phyloP scores from a whole-genome alignment of 1,140 invertebrate genomes.

The Odontomachus brunneus region DNA sequence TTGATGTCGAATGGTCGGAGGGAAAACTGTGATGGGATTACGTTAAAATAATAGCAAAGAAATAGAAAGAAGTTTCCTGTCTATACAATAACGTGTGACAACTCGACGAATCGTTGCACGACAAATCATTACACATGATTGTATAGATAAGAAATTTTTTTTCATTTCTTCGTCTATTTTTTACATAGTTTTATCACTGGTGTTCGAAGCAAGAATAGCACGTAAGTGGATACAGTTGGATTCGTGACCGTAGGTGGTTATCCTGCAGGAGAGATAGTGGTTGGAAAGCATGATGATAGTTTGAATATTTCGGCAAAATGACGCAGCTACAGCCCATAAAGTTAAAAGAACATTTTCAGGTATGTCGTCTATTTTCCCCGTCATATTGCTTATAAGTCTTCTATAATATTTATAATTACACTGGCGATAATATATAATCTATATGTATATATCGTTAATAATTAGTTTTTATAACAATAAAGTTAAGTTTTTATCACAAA shows the following conservation, averaged over 20 bases:
- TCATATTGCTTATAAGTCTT: background rate
- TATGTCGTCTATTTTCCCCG: conserved; percentile 85
- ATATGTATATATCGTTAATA: background rate
- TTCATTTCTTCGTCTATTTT: too few relatives aligned
- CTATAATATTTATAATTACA: background rate
- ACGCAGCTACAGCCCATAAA: conserved; percentile 96
- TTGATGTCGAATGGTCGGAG: conserved; percentile 64
- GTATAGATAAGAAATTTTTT: too few relatives aligned
- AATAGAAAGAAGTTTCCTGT: too few relatives aligned
- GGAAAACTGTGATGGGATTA: too few relatives aligned
- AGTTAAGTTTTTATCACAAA: background rate
- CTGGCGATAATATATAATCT: background rate
- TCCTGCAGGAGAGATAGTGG: conserved; percentile 50
- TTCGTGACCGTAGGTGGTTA: conserved; percentile 49
- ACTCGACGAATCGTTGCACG: too few relatives aligned
- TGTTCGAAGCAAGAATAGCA: conserved; percentile 54
- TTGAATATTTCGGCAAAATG: conserved; percentile 85
- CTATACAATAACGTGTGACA: too few relatives aligned
- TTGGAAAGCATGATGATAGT: conserved; percentile 66
- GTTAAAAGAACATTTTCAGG: conserved; percentile 99
- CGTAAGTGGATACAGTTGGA: conserved; percentile 47
- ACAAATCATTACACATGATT: too few relatives aligned
- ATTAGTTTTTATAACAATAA: background rate
- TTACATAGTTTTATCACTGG: too few relatives aligned
- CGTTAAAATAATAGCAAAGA: too few relatives aligned